Conservation (phyloP, 1,140 invertebrate genomes). For the Lutraria rhynchaena region DNA sequence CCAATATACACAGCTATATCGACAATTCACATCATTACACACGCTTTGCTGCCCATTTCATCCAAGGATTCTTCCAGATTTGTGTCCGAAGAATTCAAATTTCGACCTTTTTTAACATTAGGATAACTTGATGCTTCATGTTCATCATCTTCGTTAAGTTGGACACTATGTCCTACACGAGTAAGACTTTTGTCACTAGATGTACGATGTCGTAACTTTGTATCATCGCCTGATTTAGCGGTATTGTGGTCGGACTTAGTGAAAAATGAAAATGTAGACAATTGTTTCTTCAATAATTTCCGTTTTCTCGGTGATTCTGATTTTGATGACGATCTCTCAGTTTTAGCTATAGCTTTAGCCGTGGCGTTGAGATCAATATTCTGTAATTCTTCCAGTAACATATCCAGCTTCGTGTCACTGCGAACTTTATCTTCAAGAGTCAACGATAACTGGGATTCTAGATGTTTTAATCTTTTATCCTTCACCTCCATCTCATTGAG, state of each 20-base stretch:
- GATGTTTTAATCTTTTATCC: conserved; percentile 28
- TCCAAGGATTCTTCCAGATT: not conserved
- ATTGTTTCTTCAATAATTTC: conserved; percentile 41
- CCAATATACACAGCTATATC: too few relatives aligned
- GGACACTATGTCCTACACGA: not conserved
- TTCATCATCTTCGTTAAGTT: not conserved
- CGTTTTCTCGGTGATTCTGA: not conserved
- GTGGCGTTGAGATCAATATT: conserved; percentile 40
- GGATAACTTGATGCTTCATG: too few relatives aligned
- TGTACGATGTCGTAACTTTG: too few relatives aligned
- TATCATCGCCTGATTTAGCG: not conserved
- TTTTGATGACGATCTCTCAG: conserved; percentile 17
- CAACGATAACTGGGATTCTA: conserved; percentile 20
- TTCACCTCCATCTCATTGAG: conserved; percentile 21
- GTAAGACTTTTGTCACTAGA: not conserved
- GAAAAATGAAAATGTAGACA: conserved; percentile 51
- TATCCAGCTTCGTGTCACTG: conserved; percentile 43
- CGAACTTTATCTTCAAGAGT: conserved; percentile 43
- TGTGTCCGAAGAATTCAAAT: not conserved
- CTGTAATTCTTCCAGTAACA: conserved; percentile 50
- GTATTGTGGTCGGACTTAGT: not conserved
- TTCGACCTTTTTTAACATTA: too few relatives aligned
- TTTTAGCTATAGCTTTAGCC: not conserved
- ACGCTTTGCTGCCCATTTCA: conserved; percentile 46
- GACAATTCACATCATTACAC: conserved; percentile 29